A percentile compares a stretch with the other conserved stretches of the same genome.
Conservation (phyloP, 2,113 vertebrate species). For the Cephalopholis sonnerati region DNA sequence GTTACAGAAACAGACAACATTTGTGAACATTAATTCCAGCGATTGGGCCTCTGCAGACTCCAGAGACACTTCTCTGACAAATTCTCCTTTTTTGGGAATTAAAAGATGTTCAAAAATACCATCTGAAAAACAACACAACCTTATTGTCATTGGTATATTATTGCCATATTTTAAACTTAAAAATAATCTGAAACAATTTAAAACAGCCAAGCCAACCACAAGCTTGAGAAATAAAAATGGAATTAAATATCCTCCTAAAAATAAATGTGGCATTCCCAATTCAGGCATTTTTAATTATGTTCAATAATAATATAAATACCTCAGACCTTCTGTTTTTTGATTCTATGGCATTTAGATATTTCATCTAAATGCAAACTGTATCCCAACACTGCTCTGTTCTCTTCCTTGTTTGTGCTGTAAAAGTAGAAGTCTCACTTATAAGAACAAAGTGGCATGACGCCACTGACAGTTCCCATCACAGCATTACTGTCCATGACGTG, state of each 20-base stretch:
- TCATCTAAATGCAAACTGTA: conserved; percentile 2
- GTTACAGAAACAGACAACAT: too few species aligned
- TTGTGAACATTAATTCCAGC: too few species aligned
- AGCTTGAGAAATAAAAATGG: not conserved
- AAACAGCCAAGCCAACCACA: not conserved
- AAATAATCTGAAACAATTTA: not conserved
- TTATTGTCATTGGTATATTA: not conserved
- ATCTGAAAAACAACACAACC: not conserved
- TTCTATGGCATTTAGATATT: not conserved
- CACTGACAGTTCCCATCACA: conserved; percentile 21
- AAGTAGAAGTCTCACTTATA: conserved; percentile 44
- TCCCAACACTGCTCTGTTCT: conserved; percentile 1
- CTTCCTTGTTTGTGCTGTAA: conserved; percentile 36
- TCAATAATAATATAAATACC: too few species aligned
- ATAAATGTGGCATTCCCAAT: not conserved
- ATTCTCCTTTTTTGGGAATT: not conserved
- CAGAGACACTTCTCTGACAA: not conserved
- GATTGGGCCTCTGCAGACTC: not conserved
- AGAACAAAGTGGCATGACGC: conserved; percentile 56
- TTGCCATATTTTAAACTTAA: not conserved
- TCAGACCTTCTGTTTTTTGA: not conserved
- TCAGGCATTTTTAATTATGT: not conserved
- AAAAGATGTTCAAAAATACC: not conserved
- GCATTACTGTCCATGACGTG: not conserved
- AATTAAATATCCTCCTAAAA: not conserved